Evolutionary conservation across 2,888 invertebrate species (phyloP).

Genomic region (Lepidocyrtinus sp.): DNA sequence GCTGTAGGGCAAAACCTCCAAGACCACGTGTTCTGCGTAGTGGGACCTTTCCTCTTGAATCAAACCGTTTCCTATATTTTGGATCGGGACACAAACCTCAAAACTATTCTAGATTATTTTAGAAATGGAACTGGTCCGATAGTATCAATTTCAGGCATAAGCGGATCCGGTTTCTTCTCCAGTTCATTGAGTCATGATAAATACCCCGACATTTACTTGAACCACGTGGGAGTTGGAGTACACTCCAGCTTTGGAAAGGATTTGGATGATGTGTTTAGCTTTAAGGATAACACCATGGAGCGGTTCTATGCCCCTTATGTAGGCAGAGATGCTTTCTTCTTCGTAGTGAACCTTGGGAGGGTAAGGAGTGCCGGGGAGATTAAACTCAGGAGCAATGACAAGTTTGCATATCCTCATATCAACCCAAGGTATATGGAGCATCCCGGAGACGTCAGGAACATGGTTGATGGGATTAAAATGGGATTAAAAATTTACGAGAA

Average conservation of each 20-base stretch:
- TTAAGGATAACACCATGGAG: constrained; percentile 56
- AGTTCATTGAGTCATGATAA: constrained; percentile 51
- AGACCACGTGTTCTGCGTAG: constrained; percentile 58
- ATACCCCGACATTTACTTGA: constrained; percentile 54
- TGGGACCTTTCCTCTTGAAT: constrained; percentile 65
- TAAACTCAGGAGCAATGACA: constrained; percentile 73
- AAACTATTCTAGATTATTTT: constrained; percentile 56
- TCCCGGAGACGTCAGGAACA: constrained; percentile 62
- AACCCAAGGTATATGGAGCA: constrained; percentile 72
- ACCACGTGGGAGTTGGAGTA: constrained; percentile 56
- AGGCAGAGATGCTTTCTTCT: constrained; percentile 62
- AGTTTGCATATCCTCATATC: constrained; percentile 73
- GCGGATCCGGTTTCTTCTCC: constrained; percentile 57
- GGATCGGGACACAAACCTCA: constrained; percentile 59
- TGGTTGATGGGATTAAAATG: constrained; percentile 62
- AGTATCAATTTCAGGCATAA: constrained; percentile 57
- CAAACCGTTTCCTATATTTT: constrained; percentile 58
- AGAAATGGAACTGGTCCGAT: constrained; percentile 58
- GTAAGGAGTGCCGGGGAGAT: constrained; percentile 73
- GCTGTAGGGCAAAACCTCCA: constrained; percentile 25
- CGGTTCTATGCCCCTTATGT: constrained; percentile 60
- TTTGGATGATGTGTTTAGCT: constrained; percentile 52
- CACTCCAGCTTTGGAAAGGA: constrained; percentile 54
- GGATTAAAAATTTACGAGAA: constrained; percentile 59
- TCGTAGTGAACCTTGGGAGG: constrained; percentile 48